Evolutionary conservation across 2,797 vertebrate genomes (phyloP), one percentile per base, ranked within the genome.

Genomic region (Tokudaia tokunoshimensis): DNA sequence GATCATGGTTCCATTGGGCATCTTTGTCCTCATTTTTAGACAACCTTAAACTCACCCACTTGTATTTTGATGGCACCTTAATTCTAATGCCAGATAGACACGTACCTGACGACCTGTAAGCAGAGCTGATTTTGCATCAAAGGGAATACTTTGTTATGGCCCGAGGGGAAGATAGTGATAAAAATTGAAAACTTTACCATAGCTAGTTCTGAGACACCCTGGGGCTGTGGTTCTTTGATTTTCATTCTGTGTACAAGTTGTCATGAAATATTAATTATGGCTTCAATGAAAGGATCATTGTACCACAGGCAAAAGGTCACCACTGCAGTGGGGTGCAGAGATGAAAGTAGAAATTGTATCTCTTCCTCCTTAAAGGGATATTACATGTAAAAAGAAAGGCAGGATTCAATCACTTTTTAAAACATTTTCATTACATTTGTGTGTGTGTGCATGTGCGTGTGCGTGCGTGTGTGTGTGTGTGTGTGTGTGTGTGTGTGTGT

Each of bases 301-400:
- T 37, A 67, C 96, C 94, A 82, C 61, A 96, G 91, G 96, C 91
- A 94, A 87, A 63, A 97, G 96, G 94, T 96, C 74, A 26, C 92
- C 19, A 81, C 91, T 29, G 81, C 0, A 37, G 41, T 78, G 34
- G 52, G 5, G 44, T 57, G 6, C 89, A 87, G 91, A 63, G 96
- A 94, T 96, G 94, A 67, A 79, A 92, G 65, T 20, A 90, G 1
- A 67, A 95, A 67, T 29, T 0, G 11, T 14, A 6, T 57, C 61
- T 78, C n/a, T 26, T 67, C 19, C 72, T 95, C 29, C 94, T 96
- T 61, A 34, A 84, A 83, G 86, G 3, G 70, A 76, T 41, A 47
- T 19, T 55, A 70, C 47, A 11, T 19, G 19, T 11, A 52, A 92
- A 75, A 78, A 26, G 78, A 94, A 93, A 86, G 0, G 3, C n/a